Base-by-base conservation (phyloP, 2,888 invertebrate species). In the Ormyrus rosae region DNA sequence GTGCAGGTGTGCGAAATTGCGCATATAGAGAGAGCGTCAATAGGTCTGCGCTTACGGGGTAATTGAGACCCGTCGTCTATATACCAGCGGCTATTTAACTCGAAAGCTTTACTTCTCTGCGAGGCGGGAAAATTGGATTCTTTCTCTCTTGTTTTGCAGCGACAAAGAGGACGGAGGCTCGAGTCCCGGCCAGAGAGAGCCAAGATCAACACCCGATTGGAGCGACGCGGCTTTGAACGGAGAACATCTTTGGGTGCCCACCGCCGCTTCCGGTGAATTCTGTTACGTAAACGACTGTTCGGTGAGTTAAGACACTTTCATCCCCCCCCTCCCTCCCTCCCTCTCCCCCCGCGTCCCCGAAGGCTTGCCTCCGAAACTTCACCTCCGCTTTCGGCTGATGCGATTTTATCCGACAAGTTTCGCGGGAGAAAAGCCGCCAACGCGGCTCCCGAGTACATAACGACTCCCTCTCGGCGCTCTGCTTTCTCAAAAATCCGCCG, bases 201-300 rank as follows among this genome's bases (percentile, higher is more conserved):
- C 95, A 83, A 94, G 96, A 82, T 94, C 95, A 85, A 96, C 96
- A 61, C 96, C 97, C 19, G 97, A 97, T 91, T 97, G 97, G 97
- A 93, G 94, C 82, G 96, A 96, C 87, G 92, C 92, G 78, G 97
- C 98, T n/a, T 91, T 96, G 87, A 97, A 96, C 91, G 97, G 97
- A 56, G 98, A 98, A 89, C 98, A 98, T 91, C 94, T 97, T 85
- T 98, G 98, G 98, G 94, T 96, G 83, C 95, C 97, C 82, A 96
- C 97, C 75, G 96, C 96, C 78, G 96, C 96, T 78, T 98, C 98
- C 70, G 97, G 97, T 46, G 98, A 98, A 91, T 95, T 97, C 91
- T 98, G 98, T 91, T 98, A 98, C 91, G 95, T 97, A 75, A 96
- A 96, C 85, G 97, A 97, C 89, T 98, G 98, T 91, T 94, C 95